Percentiles rank a stretch among this genome's conserved stretches.
Evolutionary conservation across 2,113 vertebrate genomes (phyloP).

Genomic region (Regulus satrapa): DNA sequence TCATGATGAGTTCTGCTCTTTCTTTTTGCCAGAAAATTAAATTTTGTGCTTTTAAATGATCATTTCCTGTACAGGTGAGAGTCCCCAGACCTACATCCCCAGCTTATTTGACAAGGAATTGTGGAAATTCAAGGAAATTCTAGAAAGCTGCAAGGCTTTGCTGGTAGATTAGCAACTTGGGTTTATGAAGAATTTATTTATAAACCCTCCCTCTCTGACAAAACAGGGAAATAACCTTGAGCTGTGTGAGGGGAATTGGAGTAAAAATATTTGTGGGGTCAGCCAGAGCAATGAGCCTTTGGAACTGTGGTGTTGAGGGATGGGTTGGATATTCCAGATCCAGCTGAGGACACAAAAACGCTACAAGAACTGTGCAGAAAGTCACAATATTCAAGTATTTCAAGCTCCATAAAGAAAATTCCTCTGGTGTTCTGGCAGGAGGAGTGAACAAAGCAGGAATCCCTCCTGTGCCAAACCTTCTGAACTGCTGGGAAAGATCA

Average conservation of each 20-base stretch:
- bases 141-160: neutral
- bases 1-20: neutral
- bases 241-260: neutral
- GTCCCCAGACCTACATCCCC: neutral
- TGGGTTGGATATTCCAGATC: neutral
- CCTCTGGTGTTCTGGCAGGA: neutral
- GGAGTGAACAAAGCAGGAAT: neutral
- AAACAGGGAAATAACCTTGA: neutral
- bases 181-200: neutral
- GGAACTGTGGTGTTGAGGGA: neutral
- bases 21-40: neutral
- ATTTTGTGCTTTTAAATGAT: neutral
- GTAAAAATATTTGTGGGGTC: neutral
- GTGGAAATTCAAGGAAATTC: neutral
- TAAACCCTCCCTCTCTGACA: accelerated
- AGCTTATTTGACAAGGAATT: neutral
- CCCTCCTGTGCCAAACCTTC: neutral
- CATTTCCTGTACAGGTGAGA: neutral
- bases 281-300: neutral
- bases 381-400: neutral
- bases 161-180: neutral
- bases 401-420: neutral
- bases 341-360: neutral
- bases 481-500: neutral
- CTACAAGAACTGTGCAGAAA: neutral